Percentiles rank a stretch among this genome's conserved stretches.
phyloP scores from a whole-genome alignment of 1,140 invertebrate species.

The Dryas iulia region DNA sequence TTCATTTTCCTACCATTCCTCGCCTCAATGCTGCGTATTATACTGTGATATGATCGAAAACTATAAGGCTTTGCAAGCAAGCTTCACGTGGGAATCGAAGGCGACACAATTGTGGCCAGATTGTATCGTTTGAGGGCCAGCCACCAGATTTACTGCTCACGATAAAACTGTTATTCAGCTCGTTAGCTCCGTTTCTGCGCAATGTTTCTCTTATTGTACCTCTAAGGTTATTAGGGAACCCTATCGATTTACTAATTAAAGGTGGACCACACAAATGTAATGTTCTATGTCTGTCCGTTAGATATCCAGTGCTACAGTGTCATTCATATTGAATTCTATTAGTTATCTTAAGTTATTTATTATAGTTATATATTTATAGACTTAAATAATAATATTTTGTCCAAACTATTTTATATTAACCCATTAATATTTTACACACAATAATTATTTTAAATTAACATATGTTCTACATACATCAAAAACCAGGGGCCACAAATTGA shows the following conservation, averaged over 20 bases:
- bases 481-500: no score
- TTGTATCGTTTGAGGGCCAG: conserved; percentile 41
- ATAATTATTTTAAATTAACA: no score
- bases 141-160: conserved; percentile 43
- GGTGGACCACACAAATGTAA: conserved; percentile 25
- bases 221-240: conserved; percentile 29
- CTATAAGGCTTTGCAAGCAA: conserved; percentile 23
- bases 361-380: no score
- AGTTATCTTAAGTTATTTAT: neutral
- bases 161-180: conserved; percentile 48
- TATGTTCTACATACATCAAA: no score
- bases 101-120: conserved; percentile 41
- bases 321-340: neutral
- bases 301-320: neutral
- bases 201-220: conserved; percentile 29
- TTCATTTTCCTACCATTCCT: neutral
- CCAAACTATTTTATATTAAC: no score
- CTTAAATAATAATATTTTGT: no score
- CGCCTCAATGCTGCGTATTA: conserved; percentile 8
- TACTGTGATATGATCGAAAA: conserved; percentile 32
- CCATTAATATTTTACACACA: no score
- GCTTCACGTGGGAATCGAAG: conserved; percentile 42
- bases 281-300: neutral
- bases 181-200: conserved; percentile 36
- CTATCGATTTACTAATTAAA: conserved; percentile 32